Base-by-base conservation (phyloP, 2,797 vertebrate genomes). In the Poliocrania exsul region DNA sequence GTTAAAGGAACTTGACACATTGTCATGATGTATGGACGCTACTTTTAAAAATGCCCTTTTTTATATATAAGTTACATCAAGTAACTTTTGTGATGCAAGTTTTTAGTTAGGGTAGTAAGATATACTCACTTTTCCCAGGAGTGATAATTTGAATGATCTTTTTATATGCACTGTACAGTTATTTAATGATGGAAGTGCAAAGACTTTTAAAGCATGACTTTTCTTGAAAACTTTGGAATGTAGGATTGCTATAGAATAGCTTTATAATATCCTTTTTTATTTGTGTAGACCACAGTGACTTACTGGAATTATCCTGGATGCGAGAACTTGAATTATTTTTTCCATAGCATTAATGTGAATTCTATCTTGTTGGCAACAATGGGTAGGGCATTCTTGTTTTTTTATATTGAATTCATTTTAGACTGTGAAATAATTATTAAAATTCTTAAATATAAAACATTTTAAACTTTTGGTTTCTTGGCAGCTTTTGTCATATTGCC, bases 311-410 rank as follows among this genome's bases (percentile, higher is more conserved):
- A 56, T 90, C 90, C 67, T 83, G 72, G 75, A 90, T 49, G 42
- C 44, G 72, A 88, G 54, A 89, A 88, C 81, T 88, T 94, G 53
- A 95, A 90, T 80, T 85, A 46, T 89, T 83, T 94, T 92, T 81
- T 95, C 87, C 72, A 33, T 90, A 70, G 40, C 62, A 31, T 86
- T 81, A 88, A 40, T 38, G 47, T 69, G 38, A 88, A 67, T 85
- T 23, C 47, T 62, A 18, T n/a, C 31, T n/a, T 24, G 37, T 10
- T 4, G 50, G 33, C 91, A 89, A 80, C 25, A 73, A 61, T 25
- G 44, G 5, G 25, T 62, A 62, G 14, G 29, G 3, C 9, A 10
- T 65, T 85, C 49, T 58, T 70, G 62, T 9, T 81, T 70, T 70
- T 20, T 51, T 6, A 9, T 71, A 67, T 6, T 9, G 23, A 58